phyloP scores from a whole-genome alignment of 1,140 invertebrate species.

The Leptinotarsa defecta region DNA sequence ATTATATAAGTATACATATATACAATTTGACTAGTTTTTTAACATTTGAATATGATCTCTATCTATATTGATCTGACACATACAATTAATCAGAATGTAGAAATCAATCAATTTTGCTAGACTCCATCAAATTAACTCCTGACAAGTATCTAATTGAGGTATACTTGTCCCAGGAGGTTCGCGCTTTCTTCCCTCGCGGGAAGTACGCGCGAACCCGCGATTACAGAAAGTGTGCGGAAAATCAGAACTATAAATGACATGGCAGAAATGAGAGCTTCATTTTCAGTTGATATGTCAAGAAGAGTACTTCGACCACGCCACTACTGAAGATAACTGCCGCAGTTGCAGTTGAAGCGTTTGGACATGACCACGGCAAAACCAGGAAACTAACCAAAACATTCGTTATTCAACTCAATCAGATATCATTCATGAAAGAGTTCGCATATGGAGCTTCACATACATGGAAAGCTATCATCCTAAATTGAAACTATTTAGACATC shows the following conservation, averaged over 20 bases:
- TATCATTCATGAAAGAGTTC: no score
- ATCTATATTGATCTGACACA: background rate
- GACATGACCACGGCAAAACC: no score
- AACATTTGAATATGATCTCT: constrained; percentile 1
- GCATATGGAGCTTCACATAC: no score
- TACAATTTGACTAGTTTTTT: constrained; percentile 15
- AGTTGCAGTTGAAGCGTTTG: no score
- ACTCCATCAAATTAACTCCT: background rate
- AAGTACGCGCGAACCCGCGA: background rate
- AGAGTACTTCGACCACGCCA: no score
- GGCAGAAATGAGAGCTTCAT: background rate
- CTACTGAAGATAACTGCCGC: no score
- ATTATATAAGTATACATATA: background rate
- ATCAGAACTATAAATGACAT: background rate
- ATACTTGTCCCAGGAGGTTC: background rate
- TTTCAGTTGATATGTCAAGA: no score
- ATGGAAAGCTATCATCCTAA: no score
- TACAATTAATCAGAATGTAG: background rate
- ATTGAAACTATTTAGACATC: no score
- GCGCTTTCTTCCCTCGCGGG: no score
- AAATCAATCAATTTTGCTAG: constrained; percentile 7
- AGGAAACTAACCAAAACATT: no score
- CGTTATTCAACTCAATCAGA: no score
- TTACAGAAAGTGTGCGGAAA: background rate
- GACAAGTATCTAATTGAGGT: background rate